Base-by-base conservation (phyloP, 1,140 invertebrate genomes). In the Cydia strobilella region DNA sequence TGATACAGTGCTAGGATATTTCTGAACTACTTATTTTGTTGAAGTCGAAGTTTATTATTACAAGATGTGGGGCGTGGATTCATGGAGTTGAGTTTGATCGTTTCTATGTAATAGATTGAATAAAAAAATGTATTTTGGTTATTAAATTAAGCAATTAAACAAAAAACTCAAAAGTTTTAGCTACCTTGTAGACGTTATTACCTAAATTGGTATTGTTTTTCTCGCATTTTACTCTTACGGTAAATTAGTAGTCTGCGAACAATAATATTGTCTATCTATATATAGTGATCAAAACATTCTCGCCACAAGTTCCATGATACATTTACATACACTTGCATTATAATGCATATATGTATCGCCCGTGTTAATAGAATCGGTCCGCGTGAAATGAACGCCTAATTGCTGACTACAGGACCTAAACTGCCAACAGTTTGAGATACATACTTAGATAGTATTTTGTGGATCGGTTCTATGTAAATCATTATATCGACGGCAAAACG, bases 301-400 rank as follows among this genome's bases (percentile, higher is more conserved):
- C 1, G n/a, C 18, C 54, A 3, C 54, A 59, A 23, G 18, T 23
- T 20, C 20, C 20, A 59, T 10, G 54, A 59, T 23, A n/a, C 12
- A 59, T 59, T 59, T 59, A 59, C 54, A 59, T 59, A 23, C 20
- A 59, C 54, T 59, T 59, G 54, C 54, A 51, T 51, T 0, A 48
- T 51, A 18, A 51, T 51, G n/a, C 48, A 59, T 59, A 59, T 59
- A 59, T 59, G 54, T 59, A 59, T 59, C 20, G 54, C 18, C 15
- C 6, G 54, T 59, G 54, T 59, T 59, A 59, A 20, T 7, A 20
- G 18, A 20, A 10, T 59, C 54, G 20, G 4, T 59, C 20, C 54
- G 54, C 54, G 54, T 59, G 54, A 23, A 59, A 59, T 59, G 54
- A 59, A 59, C 18, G 7, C 18, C 54, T 59, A 59, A 59, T 59